phyloP scores from a whole-genome alignment of 1,140 invertebrate genomes.

The Drosophila burlai region DNA sequence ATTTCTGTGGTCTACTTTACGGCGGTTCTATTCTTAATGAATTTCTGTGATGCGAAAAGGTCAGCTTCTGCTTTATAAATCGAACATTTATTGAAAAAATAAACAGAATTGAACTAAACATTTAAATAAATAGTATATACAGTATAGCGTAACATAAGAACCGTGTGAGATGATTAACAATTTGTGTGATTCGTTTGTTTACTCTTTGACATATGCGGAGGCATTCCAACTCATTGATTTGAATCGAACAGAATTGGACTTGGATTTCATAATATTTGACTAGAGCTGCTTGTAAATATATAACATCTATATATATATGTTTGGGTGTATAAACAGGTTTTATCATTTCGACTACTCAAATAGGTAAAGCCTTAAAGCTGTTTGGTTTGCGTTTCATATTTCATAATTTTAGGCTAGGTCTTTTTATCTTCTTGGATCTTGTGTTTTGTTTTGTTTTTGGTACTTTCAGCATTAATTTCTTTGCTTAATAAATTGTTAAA shows the following conservation, averaged over 20 bases:
- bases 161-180: slow-evolving; percentile 55
- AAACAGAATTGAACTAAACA: slow-evolving; percentile 44
- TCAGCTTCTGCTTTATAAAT: slow-evolving; percentile 11
- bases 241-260: slow-evolving; percentile 35
- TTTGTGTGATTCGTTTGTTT: slow-evolving; percentile 36
- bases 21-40: slow-evolving; percentile 33
- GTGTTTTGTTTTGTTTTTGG: slow-evolving; percentile 51
- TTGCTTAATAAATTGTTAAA: slow-evolving; percentile 59
- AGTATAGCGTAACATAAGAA: slow-evolving; percentile 24
- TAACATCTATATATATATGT: slow-evolving; percentile 51
- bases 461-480: slow-evolving; percentile 73
- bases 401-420: slow-evolving; percentile 65
- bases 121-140: slow-evolving; percentile 48
- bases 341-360: slow-evolving; percentile 60
- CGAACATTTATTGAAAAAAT: slow-evolving; percentile 45
- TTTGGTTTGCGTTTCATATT: slow-evolving; percentile 57
- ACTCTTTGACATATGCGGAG: slow-evolving; percentile 66
- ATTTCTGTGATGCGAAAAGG: slow-evolving; percentile 1
- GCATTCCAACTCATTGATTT: slow-evolving; percentile 56
- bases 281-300: slow-evolving; percentile 71
- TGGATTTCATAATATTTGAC: slow-evolving; percentile 56
- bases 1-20: slow-evolving; percentile 25
- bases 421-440: slow-evolving; percentile 62
- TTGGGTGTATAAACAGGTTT: slow-evolving; percentile 47
- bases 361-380: slow-evolving; percentile 74